Conservation (phyloP, 2,113 vertebrate genomes). For the Orientallactaga bullata region DNA sequence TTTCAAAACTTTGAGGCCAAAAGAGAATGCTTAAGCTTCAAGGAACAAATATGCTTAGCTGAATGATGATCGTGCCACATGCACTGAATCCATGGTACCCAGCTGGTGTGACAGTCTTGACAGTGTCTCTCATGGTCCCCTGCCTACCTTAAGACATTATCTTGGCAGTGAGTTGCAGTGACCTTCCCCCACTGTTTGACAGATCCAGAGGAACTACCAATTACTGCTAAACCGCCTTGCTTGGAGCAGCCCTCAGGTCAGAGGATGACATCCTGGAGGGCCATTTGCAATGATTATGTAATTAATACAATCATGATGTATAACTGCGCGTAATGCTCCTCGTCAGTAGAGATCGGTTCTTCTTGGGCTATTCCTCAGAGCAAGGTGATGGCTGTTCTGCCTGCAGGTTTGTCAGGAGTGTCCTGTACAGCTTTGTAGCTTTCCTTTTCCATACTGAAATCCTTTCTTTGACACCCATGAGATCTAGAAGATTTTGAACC, state of each 20-base stretch:
- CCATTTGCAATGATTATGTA: slow-evolving; percentile 64
- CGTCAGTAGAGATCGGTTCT: slow-evolving; percentile 33
- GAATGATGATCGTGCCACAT: neutral
- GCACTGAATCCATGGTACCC: neutral
- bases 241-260: slow-evolving; percentile 9
- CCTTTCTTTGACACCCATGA: slow-evolving; percentile 9
- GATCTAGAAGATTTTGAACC: slow-evolving; percentile 1
- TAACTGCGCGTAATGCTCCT: slow-evolving; percentile 44
- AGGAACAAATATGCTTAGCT: neutral
- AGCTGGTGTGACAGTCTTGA: neutral
- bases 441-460: neutral
- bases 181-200: slow-evolving; percentile 16
- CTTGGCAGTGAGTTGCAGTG: neutral
- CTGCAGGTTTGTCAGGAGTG: neutral
- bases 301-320: slow-evolving; percentile 62
- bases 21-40: neutral
- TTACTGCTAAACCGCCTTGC: slow-evolving; percentile 48
- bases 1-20: neutral
- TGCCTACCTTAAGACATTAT: neutral
- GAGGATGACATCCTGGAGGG: slow-evolving; percentile 49
- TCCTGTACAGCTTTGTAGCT: neutral
- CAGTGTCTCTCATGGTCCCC: neutral
- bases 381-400: neutral
- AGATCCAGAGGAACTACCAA: slow-evolving; percentile 62
- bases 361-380: slow-evolving; percentile 61